Evolutionary conservation across 1,140 invertebrate genomes (phyloP).

Genomic region (Steinernema feltiae): DNA sequence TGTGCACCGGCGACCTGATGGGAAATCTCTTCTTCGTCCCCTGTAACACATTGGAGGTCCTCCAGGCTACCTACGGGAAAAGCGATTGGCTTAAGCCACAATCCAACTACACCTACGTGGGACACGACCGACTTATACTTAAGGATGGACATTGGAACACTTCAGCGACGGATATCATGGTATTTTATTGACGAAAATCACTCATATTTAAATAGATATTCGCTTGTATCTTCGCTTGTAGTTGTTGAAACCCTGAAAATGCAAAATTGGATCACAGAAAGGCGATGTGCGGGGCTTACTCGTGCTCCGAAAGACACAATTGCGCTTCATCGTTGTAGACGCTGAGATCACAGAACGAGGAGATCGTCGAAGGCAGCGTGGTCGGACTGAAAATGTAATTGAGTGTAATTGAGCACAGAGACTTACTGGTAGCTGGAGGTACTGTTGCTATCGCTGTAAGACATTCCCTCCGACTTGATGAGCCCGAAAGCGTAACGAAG

Average conservation of each 20-base stretch:
- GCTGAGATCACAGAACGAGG: neutral
- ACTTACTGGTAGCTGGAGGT: neutral
- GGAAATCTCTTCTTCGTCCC: slow-evolving; percentile 10
- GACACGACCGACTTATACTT: neutral
- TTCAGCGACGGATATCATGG: neutral
- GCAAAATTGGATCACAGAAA: neutral
- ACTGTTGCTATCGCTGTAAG: neutral
- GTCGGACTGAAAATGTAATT: neutral
- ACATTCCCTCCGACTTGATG: neutral
- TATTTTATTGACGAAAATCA: neutral
- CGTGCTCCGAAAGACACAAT: neutral
- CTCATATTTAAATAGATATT: neutral
- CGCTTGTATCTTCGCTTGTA: neutral
- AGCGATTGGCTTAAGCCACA: neutral
- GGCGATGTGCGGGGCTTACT: too few relatives aligned
- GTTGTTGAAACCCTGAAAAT: neutral
- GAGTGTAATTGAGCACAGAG: neutral
- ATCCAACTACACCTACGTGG: neutral
- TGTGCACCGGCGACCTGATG: slow-evolving; percentile 7
- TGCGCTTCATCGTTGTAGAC: neutral
- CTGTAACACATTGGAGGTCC: neutral
- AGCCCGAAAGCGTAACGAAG: neutral
- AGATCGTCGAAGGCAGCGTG: neutral
- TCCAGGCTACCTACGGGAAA: neutral
- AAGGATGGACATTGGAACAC: neutral